Evolutionary conservation across 2,113 vertebrate genomes (phyloP).

Genomic region (Callipepla squamata): DNA sequence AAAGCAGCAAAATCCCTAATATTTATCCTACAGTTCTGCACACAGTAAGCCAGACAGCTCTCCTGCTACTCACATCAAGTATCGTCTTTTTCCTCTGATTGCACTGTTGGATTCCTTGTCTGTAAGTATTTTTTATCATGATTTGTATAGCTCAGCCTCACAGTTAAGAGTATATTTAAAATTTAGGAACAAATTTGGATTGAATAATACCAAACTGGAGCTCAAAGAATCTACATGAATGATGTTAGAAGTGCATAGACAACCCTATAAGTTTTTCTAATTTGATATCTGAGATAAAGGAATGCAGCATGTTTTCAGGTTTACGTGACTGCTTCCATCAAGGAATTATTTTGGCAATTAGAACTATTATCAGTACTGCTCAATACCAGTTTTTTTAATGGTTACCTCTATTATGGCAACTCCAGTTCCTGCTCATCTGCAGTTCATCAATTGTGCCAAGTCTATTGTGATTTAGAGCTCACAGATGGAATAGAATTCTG

Average conservation of each 20-base stretch:
- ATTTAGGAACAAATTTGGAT: neutral
- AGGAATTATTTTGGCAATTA: neutral
- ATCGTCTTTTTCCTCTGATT: neutral
- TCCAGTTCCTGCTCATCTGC: neutral
- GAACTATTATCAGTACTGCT: neutral
- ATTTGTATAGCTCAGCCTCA: neutral
- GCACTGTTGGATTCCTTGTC: neutral
- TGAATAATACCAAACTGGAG: neutral
- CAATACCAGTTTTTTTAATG: neutral
- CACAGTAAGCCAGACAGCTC: neutral
- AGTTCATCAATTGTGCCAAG: neutral
- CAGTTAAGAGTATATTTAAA: neutral
- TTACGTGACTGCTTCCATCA: neutral
- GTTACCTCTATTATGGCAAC: neutral
- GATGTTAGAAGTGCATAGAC: neutral
- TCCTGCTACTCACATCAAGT: neutral
- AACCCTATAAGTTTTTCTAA: neutral
- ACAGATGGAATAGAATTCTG: conserved; percentile 41
- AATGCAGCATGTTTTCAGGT: neutral
- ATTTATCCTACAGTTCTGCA: neutral
- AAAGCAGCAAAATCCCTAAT: neutral
- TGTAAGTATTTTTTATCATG: neutral
- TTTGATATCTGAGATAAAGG: neutral
- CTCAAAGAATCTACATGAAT: neutral
- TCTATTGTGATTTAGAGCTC: neutral